phyloP scores from a whole-genome alignment of 92 coral and sea anemone species.

The Micromussa lordhowensis region DNA sequence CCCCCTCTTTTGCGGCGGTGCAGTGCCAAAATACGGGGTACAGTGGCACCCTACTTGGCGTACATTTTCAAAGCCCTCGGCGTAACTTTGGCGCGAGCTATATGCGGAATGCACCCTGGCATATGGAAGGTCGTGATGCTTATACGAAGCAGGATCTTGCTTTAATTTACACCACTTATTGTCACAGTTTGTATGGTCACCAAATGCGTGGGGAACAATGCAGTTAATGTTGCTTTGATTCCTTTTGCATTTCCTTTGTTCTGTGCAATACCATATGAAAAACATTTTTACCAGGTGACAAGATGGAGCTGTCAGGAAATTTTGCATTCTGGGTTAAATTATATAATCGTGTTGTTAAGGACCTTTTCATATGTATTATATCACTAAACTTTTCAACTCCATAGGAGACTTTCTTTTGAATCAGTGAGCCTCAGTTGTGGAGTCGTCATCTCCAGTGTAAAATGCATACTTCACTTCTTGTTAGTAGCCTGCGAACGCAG shows the following conservation, averaged over 20 bases:
- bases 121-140: conserved; percentile 61
- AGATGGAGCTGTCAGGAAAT: conserved; percentile 41
- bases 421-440: too few relatives aligned
- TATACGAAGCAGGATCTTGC: conserved; percentile 33
- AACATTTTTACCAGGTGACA: conserved; percentile 45
- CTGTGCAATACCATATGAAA: conserved; percentile 49
- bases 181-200: conserved; percentile 64
- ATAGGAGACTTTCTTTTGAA: too few relatives aligned
- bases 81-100: too few relatives aligned
- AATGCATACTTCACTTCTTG: too few relatives aligned
- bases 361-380: neutral
- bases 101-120: too few relatives aligned
- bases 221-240: neutral
- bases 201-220: conserved; percentile 73
- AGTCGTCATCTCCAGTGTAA: too few relatives aligned
- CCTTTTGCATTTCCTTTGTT: conserved; percentile 47
- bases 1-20: too few relatives aligned
- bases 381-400: too few relatives aligned
- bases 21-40: too few relatives aligned
- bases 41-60: too few relatives aligned
- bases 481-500: too few relatives aligned
- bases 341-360: conserved; percentile 29
- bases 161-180: conserved; percentile 61
- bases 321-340: conserved; percentile 25
- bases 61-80: too few relatives aligned